Percentiles rank a stretch among this genome's conserved stretches.
Conservation (phyloP, 2,888 invertebrate genomes). For the Leucozona laternaria region DNA sequence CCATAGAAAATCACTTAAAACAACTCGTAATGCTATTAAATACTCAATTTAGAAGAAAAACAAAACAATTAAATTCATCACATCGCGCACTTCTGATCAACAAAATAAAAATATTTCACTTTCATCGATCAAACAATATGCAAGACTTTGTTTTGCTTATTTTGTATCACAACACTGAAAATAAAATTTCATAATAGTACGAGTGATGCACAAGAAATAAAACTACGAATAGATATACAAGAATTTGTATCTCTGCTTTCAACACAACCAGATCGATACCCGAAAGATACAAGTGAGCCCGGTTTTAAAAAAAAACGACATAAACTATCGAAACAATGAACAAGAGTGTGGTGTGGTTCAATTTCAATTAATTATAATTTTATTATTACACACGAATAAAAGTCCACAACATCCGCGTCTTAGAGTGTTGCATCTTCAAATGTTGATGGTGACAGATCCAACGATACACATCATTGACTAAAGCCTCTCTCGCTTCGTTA, state of each 20-base stretch:
- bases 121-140: slow-evolving; percentile 64
- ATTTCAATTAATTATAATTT: slow-evolving; percentile 20
- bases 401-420: slow-evolving; percentile 54
- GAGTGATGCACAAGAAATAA: not conserved
- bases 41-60: slow-evolving; percentile 25
- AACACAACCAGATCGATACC: slow-evolving; percentile 33
- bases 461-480: slow-evolving; percentile 35
- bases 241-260: slow-evolving; percentile 15
- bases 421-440: slow-evolving; percentile 59
- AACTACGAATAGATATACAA: too few species aligned
- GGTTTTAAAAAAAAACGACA: slow-evolving; percentile 50
- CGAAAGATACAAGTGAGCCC: not conserved
- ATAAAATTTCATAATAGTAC: slow-evolving; percentile 44
- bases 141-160: not conserved
- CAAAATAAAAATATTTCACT: slow-evolving; percentile 15
- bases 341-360: slow-evolving; percentile 1
- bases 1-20: slow-evolving; percentile 30
- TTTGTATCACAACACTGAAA: slow-evolving; percentile 6
- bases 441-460: slow-evolving; percentile 44
- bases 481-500: not conserved
- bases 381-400: slow-evolving; percentile 1
- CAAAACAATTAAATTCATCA: slow-evolving; percentile 42
- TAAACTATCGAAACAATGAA: slow-evolving; percentile 38
- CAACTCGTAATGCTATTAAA: slow-evolving; percentile 39
- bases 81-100: slow-evolving; percentile 36